phyloP scores from a whole-genome alignment of 2,888 invertebrate genomes.

The Agrochola circellaris region DNA sequence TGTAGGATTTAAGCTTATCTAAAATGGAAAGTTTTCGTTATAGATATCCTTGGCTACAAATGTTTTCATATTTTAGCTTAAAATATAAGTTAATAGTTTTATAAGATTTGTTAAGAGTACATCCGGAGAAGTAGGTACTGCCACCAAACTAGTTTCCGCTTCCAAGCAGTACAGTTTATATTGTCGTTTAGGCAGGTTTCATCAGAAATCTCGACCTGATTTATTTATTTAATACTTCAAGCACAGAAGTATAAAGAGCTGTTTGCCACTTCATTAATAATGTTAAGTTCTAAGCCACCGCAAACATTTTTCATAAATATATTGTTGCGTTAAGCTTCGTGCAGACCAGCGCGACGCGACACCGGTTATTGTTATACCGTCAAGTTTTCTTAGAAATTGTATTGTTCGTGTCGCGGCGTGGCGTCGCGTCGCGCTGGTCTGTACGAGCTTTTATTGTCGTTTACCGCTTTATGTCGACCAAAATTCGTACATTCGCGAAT shows the following conservation, averaged over 20 bases:
- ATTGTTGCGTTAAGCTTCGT: neutral
- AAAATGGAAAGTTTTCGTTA: slow-evolving; percentile 18
- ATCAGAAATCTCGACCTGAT: neutral
- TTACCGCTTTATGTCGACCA: neutral
- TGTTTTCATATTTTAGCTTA: neutral
- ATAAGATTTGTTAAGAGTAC: neutral
- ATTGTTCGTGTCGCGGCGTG: too few relatives aligned
- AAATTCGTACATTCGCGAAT: slow-evolving; percentile 10
- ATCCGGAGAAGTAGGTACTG: neutral
- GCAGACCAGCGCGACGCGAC: too few relatives aligned
- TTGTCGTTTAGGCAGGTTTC: neutral
- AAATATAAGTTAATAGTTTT: neutral
- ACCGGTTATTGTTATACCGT: too few relatives aligned
- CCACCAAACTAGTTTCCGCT: too few relatives aligned
- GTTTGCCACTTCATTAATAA: neutral
- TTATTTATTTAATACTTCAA: too few relatives aligned
- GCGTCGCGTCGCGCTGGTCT: too few relatives aligned
- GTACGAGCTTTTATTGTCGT: too few relatives aligned
- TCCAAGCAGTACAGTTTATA: neutral
- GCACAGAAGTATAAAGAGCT: too few relatives aligned
- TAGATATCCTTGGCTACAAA: neutral
- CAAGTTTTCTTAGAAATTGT: too few relatives aligned
- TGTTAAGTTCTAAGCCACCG: too few relatives aligned
- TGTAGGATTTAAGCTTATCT: slow-evolving; percentile 21
- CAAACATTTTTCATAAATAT: neutral